Percentiles rank a stretch among this genome's conserved stretches.
phyloP scores from a whole-genome alignment of 2,888 invertebrate genomes.

The Aleiodes testaceus region DNA sequence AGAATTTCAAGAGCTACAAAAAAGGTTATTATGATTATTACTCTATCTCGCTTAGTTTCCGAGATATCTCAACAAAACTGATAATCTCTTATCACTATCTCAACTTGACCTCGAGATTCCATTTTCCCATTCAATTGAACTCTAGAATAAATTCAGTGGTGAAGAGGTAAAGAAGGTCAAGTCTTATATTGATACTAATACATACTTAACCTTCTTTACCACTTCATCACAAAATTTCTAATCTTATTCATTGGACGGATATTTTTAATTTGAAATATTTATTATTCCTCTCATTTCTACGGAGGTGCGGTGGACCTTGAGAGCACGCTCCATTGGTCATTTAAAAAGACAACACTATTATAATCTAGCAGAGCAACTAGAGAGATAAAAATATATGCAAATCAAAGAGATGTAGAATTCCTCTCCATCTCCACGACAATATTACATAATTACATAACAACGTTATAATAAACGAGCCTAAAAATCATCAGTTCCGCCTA shows the following conservation, averaged over 20 bases:
- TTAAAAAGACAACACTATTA: conserved; percentile 41
- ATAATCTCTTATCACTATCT: conserved; percentile 19
- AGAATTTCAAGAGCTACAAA: too few species aligned
- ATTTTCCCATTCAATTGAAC: background rate
- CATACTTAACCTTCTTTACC: too few species aligned
- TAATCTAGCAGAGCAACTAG: conserved; percentile 47
- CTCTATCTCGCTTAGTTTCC: too few species aligned
- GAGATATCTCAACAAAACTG: background rate
- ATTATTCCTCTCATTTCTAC: conserved; percentile 10
- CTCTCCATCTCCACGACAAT: background rate
- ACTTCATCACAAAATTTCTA: too few species aligned
- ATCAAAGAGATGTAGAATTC: conserved; percentile 16
- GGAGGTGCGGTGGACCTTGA: conserved; percentile 50
- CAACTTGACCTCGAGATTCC: conserved; percentile 23
- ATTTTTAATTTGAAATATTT: background rate
- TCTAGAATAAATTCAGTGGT: too few species aligned
- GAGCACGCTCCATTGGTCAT: conserved; percentile 50
- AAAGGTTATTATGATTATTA: too few species aligned
- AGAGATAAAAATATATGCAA: conserved; percentile 12
- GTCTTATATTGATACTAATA: background rate
- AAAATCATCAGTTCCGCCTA: conserved; percentile 62
- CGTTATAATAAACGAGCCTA: conserved; percentile 59
- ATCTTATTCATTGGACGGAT: background rate
- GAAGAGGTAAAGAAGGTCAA: background rate
- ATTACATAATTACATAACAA: conserved; percentile 10